phyloP scores from a whole-genome alignment of 2,797 vertebrate species.

The Microhierax caerulescens region DNA sequence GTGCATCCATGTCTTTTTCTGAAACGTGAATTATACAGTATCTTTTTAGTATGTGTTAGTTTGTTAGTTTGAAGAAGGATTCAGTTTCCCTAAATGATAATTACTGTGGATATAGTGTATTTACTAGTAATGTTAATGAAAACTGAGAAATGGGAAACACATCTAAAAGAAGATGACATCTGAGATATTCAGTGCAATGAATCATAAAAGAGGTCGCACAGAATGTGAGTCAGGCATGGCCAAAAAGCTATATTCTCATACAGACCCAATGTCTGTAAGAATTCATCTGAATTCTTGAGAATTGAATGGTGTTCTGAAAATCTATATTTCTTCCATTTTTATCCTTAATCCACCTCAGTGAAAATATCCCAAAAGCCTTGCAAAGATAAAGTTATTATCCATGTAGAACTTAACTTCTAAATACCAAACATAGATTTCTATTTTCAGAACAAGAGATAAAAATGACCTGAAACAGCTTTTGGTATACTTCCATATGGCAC shows the following conservation, averaged over 20 bases:
- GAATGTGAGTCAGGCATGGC: no score
- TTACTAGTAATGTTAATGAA: background rate
- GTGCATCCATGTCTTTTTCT: background rate
- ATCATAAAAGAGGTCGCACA: background rate
- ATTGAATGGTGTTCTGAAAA: background rate
- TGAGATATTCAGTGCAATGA: background rate
- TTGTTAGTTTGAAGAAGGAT: background rate
- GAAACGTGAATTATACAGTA: background rate
- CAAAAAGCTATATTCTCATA: no score
- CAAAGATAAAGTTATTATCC: background rate
- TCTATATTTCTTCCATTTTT: background rate
- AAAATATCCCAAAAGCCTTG: background rate
- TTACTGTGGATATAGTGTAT: background rate
- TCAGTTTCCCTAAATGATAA: background rate
- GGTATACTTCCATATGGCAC: background rate
- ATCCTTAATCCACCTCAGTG: background rate
- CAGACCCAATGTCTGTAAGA: no score
- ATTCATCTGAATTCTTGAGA: background rate
- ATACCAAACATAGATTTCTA: background rate
- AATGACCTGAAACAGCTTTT: conserved; percentile 13
- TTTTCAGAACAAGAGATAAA: background rate
- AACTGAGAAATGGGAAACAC: background rate
- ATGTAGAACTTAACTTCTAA: background rate
- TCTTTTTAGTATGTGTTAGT: background rate
- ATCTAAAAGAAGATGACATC: background rate